Base-by-base conservation (phyloP, 2,888 invertebrate genomes). In the Campoplex nolae region DNA sequence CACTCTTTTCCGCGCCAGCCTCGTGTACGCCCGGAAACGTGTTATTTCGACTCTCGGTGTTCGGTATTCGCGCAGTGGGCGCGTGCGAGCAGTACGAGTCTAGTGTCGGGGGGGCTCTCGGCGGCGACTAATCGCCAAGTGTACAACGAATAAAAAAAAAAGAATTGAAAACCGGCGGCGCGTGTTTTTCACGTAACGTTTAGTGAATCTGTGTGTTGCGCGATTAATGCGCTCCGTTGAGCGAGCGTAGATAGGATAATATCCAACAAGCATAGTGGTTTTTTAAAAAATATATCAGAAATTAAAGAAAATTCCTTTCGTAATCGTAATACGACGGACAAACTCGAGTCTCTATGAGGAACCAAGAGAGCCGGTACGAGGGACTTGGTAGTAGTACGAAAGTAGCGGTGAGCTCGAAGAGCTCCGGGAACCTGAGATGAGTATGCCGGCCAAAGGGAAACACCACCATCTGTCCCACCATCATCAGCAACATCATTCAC, bases 391-490 rank as follows among this genome's bases (percentile, higher is more conserved):
- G 81, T 92, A 89, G 89, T 90, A 90, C 88, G 91, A 91, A 91
- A 91, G 89, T 89, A 90, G 91, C 88, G 91, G 91, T 90, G 88
- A 91, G 91, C 88, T 91, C 89, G 71, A 90, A 90, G 88, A 90
- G 90, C 89, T 91, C 89, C 85, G 88, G 88, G 90, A 91, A 90
- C 88, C 86, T 91, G 91, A 91, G 91, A 92, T 93, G 93, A 93
- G 92, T 89, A 93, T 93, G 93, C 92, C 93, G 91, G 90, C 90
- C 86, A 93, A 93, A 89, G 93, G 93, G 86, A 93, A 92, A 87
- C 92, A 93, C 85, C 92, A 92, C 88, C 93, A 93, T 82, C 89
- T 90, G 89, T 85, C 92, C 88, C 93, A 92, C 81, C 92, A 93
- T 77, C 91, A 91, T n/a, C 91, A 90, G 18, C 90, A 90, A 48